Evolutionary conservation across 2,888 invertebrate genomes (phyloP).

Genomic region (Galeopsomyia nigrocyanea): DNA sequence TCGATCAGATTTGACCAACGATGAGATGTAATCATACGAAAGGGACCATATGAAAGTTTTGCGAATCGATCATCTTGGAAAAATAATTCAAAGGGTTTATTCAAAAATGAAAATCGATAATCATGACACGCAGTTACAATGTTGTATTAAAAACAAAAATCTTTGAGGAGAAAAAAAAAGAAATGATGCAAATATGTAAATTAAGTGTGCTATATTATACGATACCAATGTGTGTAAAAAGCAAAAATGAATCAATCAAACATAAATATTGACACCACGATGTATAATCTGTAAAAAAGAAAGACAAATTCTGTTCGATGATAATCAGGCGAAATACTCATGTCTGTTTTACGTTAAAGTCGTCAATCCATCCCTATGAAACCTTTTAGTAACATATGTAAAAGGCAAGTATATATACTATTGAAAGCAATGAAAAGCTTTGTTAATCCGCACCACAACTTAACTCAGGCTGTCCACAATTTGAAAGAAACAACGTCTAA

Average conservation of each 20-base stretch:
- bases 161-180: too few relatives aligned
- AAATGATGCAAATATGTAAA: too few relatives aligned
- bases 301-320: neutral
- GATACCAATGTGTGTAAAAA: too few relatives aligned
- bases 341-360: too few relatives aligned
- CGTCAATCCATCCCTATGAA: too few relatives aligned
- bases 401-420: too few relatives aligned
- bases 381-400: too few relatives aligned
- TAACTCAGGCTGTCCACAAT: slow-evolving; percentile 29
- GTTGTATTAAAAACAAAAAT: too few relatives aligned
- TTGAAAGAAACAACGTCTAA: slow-evolving; percentile 16
- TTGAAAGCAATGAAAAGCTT: slow-evolving; percentile 1
- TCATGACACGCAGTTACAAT: slow-evolving; percentile 5
- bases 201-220: too few relatives aligned
- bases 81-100: slow-evolving; percentile 31
- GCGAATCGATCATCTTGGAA: slow-evolving; percentile 52
- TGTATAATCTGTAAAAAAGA: slow-evolving; percentile 23
- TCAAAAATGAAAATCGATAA: slow-evolving; percentile 27
- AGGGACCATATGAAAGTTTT: slow-evolving; percentile 64
- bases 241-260: slow-evolving; percentile 31
- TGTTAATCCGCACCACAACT: slow-evolving; percentile 43
- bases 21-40: slow-evolving; percentile 50
- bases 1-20: slow-evolving; percentile 32
- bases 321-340: too few relatives aligned
- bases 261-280: slow-evolving; percentile 16